Conservation (phyloP, 2,797 vertebrate species). For the Rhinogobio ventralis region DNA sequence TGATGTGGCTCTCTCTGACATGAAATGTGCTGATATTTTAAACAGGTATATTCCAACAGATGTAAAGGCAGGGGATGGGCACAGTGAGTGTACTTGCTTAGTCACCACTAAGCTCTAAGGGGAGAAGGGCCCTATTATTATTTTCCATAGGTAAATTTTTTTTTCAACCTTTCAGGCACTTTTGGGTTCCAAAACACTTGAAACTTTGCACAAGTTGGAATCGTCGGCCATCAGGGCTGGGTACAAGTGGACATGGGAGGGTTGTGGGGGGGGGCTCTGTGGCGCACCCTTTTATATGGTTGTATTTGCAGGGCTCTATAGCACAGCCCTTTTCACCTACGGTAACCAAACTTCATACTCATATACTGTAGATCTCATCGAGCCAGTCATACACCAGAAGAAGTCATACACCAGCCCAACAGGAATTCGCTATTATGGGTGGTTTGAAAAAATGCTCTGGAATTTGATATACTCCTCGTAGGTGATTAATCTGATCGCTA, state of each 20-base stretch:
- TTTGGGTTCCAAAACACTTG: not conserved
- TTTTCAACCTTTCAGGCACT: not conserved
- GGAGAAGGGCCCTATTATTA: too few species aligned
- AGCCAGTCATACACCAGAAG: not conserved
- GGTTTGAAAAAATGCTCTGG: not conserved
- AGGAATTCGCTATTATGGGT: not conserved
- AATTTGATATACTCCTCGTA: not conserved
- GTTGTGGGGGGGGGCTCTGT: too few species aligned
- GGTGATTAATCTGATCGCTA: not conserved
- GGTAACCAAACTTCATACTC: not conserved
- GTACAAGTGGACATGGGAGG: not conserved
- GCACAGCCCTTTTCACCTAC: too few species aligned
- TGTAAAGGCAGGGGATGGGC: not conserved
- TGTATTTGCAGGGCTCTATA: too few species aligned
- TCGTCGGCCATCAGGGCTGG: not conserved
- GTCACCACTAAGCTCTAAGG: not conserved
- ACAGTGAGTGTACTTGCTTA: not conserved
- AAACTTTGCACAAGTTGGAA: not conserved
- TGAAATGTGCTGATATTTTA: not conserved
- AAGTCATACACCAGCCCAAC: not conserved
- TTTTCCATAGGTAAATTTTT: too few species aligned
- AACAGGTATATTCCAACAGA: not conserved
- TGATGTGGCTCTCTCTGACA: slow-evolving; percentile 18
- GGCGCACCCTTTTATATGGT: not conserved
- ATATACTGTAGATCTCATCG: not conserved